Conservation (phyloP, 2,888 invertebrate genomes). For the Melieria crassipennis region DNA sequence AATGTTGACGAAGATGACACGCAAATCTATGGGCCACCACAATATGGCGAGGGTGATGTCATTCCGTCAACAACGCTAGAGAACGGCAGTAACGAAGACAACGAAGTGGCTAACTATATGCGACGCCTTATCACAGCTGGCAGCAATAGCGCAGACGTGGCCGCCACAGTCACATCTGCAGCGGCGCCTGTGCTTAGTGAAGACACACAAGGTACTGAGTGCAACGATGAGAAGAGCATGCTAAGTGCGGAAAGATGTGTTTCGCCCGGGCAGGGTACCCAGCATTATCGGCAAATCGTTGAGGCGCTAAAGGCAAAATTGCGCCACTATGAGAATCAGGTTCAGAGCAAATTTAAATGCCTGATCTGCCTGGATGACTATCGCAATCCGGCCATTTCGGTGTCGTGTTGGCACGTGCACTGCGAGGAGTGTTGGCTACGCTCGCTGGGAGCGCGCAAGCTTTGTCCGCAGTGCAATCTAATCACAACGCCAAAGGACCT, state of each 20-base stretch:
- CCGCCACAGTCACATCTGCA: not conserved
- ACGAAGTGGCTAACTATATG: constrained; percentile 59
- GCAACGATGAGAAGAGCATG: too few species aligned
- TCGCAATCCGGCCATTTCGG: constrained; percentile 87
- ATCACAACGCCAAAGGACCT: constrained; percentile 90
- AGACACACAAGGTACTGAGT: not conserved
- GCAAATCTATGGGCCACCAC: constrained; percentile 84
- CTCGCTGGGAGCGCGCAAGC: constrained; percentile 82
- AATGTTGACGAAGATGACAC: constrained; percentile 90
- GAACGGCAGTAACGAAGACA: constrained; percentile 44
- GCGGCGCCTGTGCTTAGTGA: not conserved
- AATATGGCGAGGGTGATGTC: constrained; percentile 83
- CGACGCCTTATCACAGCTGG: constrained; percentile 56
- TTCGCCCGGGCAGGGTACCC: not conserved
- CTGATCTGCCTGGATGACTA: constrained; percentile 90
- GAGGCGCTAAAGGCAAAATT: constrained; percentile 82
- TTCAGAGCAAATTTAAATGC: constrained; percentile 79
- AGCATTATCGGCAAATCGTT: constrained; percentile 65
- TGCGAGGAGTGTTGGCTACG: constrained; percentile 86
- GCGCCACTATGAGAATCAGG: constrained; percentile 76
- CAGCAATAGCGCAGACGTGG: constrained; percentile 21
- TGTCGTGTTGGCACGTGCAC: constrained; percentile 97
- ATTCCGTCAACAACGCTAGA: constrained; percentile 67
- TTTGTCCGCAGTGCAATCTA: constrained; percentile 94
- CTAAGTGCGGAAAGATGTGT: too few species aligned